phyloP scores from a whole-genome alignment of 2,113 vertebrate genomes.

The Dermatemys mawii region DNA sequence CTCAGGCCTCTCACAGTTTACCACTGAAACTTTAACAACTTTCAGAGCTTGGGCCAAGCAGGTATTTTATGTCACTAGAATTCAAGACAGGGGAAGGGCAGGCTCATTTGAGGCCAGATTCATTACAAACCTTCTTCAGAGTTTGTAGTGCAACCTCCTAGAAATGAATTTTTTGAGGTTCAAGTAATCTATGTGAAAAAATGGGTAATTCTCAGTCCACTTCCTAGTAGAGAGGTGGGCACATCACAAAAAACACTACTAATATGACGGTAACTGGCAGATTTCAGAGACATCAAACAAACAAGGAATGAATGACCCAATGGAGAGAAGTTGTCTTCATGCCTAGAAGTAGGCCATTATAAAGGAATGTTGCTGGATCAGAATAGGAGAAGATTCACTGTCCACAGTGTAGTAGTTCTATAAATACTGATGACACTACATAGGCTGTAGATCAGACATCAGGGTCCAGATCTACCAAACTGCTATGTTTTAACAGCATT shows the following conservation, averaged over 20 bases:
- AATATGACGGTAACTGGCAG: background rate
- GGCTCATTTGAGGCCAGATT: conserved; percentile 62
- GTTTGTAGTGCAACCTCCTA: conserved; percentile 8
- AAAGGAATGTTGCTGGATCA: accelerated
- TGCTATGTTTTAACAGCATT: background rate
- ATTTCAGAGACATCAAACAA: background rate
- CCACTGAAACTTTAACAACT: conserved; percentile 80
- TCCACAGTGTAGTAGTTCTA: background rate
- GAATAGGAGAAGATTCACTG: accelerated
- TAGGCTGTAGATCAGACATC: background rate
- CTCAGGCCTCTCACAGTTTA: conserved; percentile 81
- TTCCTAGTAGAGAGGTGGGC: background rate
- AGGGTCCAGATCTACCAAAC: background rate
- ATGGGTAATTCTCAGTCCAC: background rate
- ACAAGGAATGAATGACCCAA: background rate
- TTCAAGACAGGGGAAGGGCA: conserved; percentile 62
- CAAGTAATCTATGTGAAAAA: conserved; percentile 14
- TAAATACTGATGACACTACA: no score
- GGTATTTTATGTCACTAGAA: conserved; percentile 75
- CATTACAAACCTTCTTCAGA: conserved; percentile 62
- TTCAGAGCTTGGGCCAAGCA: conserved; percentile 72
- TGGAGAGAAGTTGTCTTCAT: background rate
- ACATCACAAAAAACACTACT: conserved; percentile 3
- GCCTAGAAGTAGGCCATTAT: background rate
- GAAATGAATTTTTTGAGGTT: conserved; percentile 27